Base-by-base conservation (phyloP, 2,797 vertebrate genomes). In the Aselliscus stoliczkanus region DNA sequence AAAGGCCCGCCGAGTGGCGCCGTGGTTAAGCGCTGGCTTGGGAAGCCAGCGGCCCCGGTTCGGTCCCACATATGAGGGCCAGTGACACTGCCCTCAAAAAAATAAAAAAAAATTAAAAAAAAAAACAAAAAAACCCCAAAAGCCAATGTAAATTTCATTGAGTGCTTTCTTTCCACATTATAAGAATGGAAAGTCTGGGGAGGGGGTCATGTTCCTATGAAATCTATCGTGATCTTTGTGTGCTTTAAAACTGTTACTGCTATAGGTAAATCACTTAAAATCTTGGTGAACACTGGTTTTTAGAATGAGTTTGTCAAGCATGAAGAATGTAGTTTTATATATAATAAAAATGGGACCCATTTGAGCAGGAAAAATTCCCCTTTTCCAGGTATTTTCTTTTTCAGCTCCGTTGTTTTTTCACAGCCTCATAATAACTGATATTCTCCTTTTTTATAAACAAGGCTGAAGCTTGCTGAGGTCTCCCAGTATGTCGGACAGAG, bases 291-390 rank as follows among this genome's bases (percentile, higher is more conserved):
- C 5, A 4, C 52, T 75, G 34, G 29, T 27, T 52, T 95, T 73
- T 64, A 80, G 52, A 89, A 83, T 44, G 44, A 84, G 27, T 86
- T 75, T 25, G 60, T 20, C 34, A 60, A 79, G 70, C n/a, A 72
- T 39, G 25, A 80, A 93, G 73, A 87, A 60, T 39, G 20, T 20
- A 25, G 54, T 65, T 92, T 95, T 83, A 91, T 75, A 69, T 31
- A 52, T n/a, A 56, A 64, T 70, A 79, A n/a, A 84, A 88, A 52
- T 18, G 25, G 1, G 44, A 65, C 21, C 15, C 7, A 56, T 25
- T 39, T 82, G 77, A 76, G 31, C 29, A 81, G 47, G 44, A 91
- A 70, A 70, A 65, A 67, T 54, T 88, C 67, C 42, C 42, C n/a
- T 65, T 67, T 42, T 42, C 25, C 29, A 34, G 5, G 10, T 52